Evolutionary conservation across 2,888 invertebrate species (phyloP).

Genomic region (Thumatha senex): DNA sequence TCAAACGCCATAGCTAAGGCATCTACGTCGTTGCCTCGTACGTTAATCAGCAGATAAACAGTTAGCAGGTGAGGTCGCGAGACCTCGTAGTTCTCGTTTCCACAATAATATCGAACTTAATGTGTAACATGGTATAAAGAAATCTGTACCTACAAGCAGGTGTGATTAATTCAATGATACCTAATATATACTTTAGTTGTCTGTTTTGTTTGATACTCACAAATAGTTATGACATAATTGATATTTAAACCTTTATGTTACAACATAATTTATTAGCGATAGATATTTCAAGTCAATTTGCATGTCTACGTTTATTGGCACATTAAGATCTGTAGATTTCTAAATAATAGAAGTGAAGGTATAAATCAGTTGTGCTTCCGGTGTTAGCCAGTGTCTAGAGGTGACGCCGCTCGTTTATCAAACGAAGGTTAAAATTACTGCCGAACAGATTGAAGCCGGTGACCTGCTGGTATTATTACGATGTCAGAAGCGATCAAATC

Average conservation of each 20-base stretch:
- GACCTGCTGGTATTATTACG: background rate
- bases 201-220: too few species aligned
- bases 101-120: too few species aligned
- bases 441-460: background rate
- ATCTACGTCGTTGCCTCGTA: too few species aligned
- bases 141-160: too few species aligned
- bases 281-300: conserved; percentile 5
- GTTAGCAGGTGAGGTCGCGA: too few species aligned
- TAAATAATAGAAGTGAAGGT: conserved; percentile 54
- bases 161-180: too few species aligned
- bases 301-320: conserved; percentile 36
- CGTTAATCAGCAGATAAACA: too few species aligned
- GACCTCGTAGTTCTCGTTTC: too few species aligned
- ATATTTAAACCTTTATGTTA: background rate
- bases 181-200: too few species aligned
- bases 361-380: conserved; percentile 60
- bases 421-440: background rate
- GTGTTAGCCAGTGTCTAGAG: conserved; percentile 37
- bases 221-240: background rate
- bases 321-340: conserved; percentile 60
- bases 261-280: conserved; percentile 4
- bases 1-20: too few species aligned
- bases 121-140: too few species aligned
- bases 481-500: too few species aligned
- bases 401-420: conserved; percentile 28